Base-by-base conservation (phyloP, 2,888 invertebrate genomes). In the Zaprionus lineosus region DNA sequence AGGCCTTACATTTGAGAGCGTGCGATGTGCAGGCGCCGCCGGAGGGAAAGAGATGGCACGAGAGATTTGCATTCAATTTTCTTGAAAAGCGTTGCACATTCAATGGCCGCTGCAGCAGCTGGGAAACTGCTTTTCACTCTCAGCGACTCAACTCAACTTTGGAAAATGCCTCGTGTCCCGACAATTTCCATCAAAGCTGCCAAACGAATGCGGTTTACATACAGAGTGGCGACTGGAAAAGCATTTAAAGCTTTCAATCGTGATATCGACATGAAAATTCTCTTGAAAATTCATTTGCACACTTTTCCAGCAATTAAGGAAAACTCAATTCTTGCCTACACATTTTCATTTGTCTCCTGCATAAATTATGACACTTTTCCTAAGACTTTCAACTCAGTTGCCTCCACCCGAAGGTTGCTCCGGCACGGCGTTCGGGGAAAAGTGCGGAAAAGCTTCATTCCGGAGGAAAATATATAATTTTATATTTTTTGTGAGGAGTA, bases 41-140 rank as follows among this genome's bases (percentile, higher is more conserved):
- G 12, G 24, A 12, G 15, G 7, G 12, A 11, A 19, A 6, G 18
- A 18, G 31, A 14, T 26, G 16, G 4, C 1, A 7, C 9, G 16
- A 29, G 14, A 31, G 14, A 36, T 31, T 26, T 55, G 62, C 60
- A 75, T 77, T 79, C 58, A 75, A 53, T 62, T 72, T 68, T 29
- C 46, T 47, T 72, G 73, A 77, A 77, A 72, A 64, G 79, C 76
- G 40, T 52, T 46, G 68, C 75, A 62, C 64, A 76, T 75, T 78
- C 68, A 76, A 78, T 78, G 75, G 60, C 44, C 9, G 16, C 28
- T 37, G 12, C 36, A 26, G 9, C 36, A 26, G 37, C 15, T 39
- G 9, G 1, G 47, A 34, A 47, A 58, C 51, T 41, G 50, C 40
- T 43, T 57, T 55, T 53, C 40, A 51, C 2, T 8, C 51, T 43